Evolutionary conservation across 2,888 invertebrate genomes (phyloP).

Genomic region (Lasioglossum figueresi): DNA sequence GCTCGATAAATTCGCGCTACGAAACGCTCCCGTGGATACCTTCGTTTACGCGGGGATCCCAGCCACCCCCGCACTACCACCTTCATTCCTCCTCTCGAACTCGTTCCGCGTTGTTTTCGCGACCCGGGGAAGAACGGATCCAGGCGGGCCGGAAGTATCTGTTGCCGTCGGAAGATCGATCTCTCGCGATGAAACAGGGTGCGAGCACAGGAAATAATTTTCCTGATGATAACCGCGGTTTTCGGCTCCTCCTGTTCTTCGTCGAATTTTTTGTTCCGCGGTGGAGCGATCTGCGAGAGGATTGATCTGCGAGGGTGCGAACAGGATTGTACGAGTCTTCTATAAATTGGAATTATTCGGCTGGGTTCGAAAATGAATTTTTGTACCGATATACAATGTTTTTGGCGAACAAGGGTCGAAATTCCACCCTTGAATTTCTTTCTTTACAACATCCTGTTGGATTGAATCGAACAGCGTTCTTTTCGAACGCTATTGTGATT

Average conservation of each 20-base stretch:
- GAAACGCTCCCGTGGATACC: constrained; percentile 33
- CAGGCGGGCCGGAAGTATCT: neutral
- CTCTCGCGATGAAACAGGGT: neutral
- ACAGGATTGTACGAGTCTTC: no score
- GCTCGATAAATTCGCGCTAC: constrained; percentile 55
- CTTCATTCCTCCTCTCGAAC: neutral
- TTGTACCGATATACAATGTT: no score
- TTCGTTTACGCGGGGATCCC: constrained; percentile 46
- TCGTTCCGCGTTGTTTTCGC: constrained; percentile 23
- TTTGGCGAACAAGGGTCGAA: no score
- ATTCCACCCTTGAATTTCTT: no score
- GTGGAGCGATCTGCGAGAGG: no score
- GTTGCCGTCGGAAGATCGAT: neutral
- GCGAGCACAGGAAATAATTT: neutral
- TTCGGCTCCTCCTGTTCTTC: neutral
- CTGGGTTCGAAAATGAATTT: no score
- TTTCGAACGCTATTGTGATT: no score
- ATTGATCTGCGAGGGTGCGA: no score
- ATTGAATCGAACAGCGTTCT: no score
- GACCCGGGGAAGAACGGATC: neutral
- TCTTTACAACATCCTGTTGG: no score
- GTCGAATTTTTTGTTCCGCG: neutral
- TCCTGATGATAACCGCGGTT: neutral
- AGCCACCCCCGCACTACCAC: constrained; percentile 14
- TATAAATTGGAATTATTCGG: no score